These are phyloP conservation scores for Dasyornis broadbenti DNA, from an alignment of 2,113 vertebrate species.

Conservation along the genomic window DNA sequence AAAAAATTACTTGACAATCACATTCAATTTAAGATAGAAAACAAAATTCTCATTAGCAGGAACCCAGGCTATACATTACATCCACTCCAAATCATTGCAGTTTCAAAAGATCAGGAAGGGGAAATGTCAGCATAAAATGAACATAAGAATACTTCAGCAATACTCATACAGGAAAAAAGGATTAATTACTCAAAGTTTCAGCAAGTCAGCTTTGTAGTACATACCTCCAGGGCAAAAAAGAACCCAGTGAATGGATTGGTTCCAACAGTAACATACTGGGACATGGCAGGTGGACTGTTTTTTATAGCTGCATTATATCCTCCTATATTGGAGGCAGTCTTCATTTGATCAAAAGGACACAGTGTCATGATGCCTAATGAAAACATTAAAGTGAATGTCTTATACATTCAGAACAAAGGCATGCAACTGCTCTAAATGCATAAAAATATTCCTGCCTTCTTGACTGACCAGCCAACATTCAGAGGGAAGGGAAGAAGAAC, in stretches of 20 bases:
- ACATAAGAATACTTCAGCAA: neutral
- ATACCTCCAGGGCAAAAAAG: constrained; percentile 95
- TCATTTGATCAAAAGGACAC: constrained; percentile 98
- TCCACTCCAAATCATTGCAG: neutral
- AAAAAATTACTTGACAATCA: neutral
- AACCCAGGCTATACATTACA: neutral
- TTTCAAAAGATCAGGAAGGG: neutral
- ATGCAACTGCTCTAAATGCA: neutral
- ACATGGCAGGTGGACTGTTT: constrained; percentile 94
- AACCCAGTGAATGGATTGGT: constrained; percentile 92
- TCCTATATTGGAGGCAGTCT: constrained; percentile 94
- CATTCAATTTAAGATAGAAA: neutral
- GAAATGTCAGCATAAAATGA: neutral
- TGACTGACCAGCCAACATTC: neutral
- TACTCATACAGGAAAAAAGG: neutral
- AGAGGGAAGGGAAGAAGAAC: neutral
- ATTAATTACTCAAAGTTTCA: neutral
- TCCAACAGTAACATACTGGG: constrained; percentile 93
- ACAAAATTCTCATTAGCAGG: neutral
- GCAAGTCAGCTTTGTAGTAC: neutral
- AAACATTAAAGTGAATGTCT: neutral
- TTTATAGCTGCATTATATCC: constrained; percentile 93
- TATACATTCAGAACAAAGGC: neutral
- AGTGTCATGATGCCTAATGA: constrained; percentile 88
- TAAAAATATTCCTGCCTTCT: neutral